Percentiles rank a stretch among this genome's conserved stretches.
These are phyloP conservation scores for Falco punctatus DNA, from an alignment of 2,113 vertebrate species.

Conservation along the genomic window DNA sequence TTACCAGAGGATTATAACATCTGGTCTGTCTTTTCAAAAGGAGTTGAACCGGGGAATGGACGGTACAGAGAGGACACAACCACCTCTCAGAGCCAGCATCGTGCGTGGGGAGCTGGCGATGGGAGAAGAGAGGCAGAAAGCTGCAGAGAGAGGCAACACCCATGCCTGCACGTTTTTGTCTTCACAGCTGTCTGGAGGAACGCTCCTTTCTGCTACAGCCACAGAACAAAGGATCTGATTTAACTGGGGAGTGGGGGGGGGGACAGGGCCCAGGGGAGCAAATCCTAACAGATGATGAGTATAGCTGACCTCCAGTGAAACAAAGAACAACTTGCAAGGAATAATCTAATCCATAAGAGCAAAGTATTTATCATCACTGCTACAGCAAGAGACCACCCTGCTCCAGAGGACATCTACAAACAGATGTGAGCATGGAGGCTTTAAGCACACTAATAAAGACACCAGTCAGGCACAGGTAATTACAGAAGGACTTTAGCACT, in stretches of 20 bases:
- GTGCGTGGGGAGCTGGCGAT: rapidly evolving
- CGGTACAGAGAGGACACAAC: not conserved
- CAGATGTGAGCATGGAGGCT: not conserved
- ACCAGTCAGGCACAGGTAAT: not conserved
- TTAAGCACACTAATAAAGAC: not conserved
- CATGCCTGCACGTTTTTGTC: not conserved
- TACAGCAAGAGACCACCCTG: constrained; percentile 25
- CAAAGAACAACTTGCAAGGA: not conserved
- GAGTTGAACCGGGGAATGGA: not conserved
- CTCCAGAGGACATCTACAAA: constrained; percentile 7
- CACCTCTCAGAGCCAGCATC: not conserved
- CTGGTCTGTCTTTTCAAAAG: not conserved
- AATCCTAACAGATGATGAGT: not conserved
- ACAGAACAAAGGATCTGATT: not conserved
- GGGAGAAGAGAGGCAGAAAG: not conserved
- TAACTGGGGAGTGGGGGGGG: not conserved
- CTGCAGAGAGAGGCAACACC: not conserved
- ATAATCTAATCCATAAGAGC: not conserved
- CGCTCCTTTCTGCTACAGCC: not conserved
- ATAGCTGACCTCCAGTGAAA: not conserved
- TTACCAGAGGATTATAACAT: constrained; percentile 31
- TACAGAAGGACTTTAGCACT: not conserved
- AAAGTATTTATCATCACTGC: not conserved
- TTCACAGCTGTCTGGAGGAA: not conserved
- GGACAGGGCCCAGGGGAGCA: not conserved